A percentile compares a stretch with the other conserved stretches of the same genome.
These are phyloP conservation scores for Argya squamiceps DNA, from an alignment of 2,797 vertebrate genomes.

Conservation along the genomic window DNA sequence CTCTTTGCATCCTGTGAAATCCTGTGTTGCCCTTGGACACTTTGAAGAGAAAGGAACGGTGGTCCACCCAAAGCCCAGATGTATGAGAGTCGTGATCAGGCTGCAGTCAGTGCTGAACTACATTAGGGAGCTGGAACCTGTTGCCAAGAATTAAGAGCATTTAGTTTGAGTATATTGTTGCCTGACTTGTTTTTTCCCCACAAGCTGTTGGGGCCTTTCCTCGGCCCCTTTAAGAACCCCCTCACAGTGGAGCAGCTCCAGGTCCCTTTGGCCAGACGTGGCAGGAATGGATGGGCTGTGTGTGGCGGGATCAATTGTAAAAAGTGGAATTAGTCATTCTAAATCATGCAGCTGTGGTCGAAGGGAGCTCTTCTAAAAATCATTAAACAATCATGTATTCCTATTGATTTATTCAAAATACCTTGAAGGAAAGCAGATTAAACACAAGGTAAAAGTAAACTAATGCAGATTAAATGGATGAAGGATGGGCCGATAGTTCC, in stretches of 20 bases:
- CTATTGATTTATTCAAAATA: slow-evolving; percentile 99
- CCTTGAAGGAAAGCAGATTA: slow-evolving; percentile 98
- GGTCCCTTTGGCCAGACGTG: slow-evolving; percentile 65
- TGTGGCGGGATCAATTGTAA: slow-evolving; percentile 88
- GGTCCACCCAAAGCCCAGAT: not conserved
- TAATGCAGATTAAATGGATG: slow-evolving; percentile 98
- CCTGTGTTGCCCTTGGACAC: not conserved
- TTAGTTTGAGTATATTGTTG: not conserved
- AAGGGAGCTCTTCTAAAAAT: slow-evolving; percentile 97
- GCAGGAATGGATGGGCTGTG: slow-evolving; percentile 80
- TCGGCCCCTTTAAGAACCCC: slow-evolving; percentile 10
- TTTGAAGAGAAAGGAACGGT: not conserved
- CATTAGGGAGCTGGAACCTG: not conserved
- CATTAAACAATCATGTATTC: slow-evolving; percentile 99
- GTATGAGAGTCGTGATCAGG: accelerated
- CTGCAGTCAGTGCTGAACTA: not conserved
- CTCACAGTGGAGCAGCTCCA: slow-evolving; percentile 29
- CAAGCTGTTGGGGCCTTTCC: not conserved
- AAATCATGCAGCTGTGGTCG: slow-evolving; percentile 96
- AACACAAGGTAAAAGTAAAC: slow-evolving; percentile 91
- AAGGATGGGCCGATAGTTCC: slow-evolving; percentile 88
- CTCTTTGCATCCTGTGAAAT: not conserved
- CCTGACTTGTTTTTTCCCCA: not conserved
- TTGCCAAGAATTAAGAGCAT: not conserved
- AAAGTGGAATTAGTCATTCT: slow-evolving; percentile 99